Evolutionary conservation across 1,140 invertebrate genomes (phyloP).

Genomic region (Cherax destructor): DNA sequence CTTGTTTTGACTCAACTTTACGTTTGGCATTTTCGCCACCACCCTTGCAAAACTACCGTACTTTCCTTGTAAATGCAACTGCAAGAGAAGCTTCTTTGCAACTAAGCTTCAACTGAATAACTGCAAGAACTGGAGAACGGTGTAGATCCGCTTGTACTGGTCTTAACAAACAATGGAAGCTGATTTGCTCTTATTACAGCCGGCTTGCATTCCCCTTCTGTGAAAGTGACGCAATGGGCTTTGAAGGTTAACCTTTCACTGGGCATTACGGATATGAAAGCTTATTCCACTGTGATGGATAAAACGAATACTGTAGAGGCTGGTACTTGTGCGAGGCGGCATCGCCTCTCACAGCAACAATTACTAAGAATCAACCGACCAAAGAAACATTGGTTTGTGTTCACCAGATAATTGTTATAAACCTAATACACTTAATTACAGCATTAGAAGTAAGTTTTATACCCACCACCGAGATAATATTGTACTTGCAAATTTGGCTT

Average conservation of each 20-base stretch:
- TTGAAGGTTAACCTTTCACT: background rate
- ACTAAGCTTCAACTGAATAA: background rate
- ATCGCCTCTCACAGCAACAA: background rate
- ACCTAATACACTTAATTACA: background rate
- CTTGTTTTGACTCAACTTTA: background rate
- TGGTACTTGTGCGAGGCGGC: no score
- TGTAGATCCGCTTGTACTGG: background rate
- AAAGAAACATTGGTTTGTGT: background rate
- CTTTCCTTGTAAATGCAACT: background rate
- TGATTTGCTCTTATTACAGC: background rate
- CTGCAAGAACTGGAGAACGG: background rate
- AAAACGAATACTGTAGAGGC: no score
- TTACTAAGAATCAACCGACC: background rate
- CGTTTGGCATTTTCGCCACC: background rate
- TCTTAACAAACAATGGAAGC: background rate
- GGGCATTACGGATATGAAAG: background rate
- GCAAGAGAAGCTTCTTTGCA: background rate
- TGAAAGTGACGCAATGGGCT: background rate
- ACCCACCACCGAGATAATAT: no score
- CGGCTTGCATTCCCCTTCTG: background rate
- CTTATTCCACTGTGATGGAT: background rate
- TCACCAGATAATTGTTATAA: background rate
- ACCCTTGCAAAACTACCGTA: no score
- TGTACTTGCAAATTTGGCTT: no score
- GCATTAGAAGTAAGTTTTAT: background rate